Base-by-base conservation (phyloP, 2,888 invertebrate species). In the Lomographa bimaculata region DNA sequence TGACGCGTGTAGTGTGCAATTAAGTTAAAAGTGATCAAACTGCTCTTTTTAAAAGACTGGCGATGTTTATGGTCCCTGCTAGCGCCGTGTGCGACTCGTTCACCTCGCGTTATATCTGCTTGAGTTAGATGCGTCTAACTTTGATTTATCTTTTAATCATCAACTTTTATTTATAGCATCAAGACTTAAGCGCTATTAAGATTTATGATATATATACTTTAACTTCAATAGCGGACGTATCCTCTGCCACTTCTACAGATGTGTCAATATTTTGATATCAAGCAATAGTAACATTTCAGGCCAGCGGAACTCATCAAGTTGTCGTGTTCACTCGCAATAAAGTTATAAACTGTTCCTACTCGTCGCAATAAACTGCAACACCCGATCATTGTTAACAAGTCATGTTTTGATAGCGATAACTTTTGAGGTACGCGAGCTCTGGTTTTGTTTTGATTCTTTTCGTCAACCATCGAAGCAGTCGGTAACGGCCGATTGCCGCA, bases 261-360 rank as follows among this genome's bases (percentile, higher is more conserved):
- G 57, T 54, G 53, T 54, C 59, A 62, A 64, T 72, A 66, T 68
- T 64, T 57, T 60, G 60, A 57, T 57, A 56, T 61, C 51, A 58
- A 55, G 40, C 46, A 27, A 36, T 32, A 36, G 28, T 38, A 46
- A 54, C 52, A 44, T 45, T 54, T 36, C 48, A 46, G 51, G 58
- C 44, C 61, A 51, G 47, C 60, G 54, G 56, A 60, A 62, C 52
- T 50, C 63, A 68, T 62, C 60, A 48, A 55, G 57, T 54, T 76
- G 64, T 64, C 76, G 71, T 77, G 74, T 43, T 70, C 54, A 58
- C 60, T 64, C 54, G 67, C 61, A 64, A 70, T 79, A 71, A 76
- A 66, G 57, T 59, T 57, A 60, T 68, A 71, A 71, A 64, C 56
- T 64, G 61, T 65, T 69, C 54, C 58, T 54, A 54, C 64, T 58